These are phyloP conservation scores for Andrena camellia DNA, from an alignment of 2,888 invertebrate genomes.

Conservation along the genomic window DNA sequence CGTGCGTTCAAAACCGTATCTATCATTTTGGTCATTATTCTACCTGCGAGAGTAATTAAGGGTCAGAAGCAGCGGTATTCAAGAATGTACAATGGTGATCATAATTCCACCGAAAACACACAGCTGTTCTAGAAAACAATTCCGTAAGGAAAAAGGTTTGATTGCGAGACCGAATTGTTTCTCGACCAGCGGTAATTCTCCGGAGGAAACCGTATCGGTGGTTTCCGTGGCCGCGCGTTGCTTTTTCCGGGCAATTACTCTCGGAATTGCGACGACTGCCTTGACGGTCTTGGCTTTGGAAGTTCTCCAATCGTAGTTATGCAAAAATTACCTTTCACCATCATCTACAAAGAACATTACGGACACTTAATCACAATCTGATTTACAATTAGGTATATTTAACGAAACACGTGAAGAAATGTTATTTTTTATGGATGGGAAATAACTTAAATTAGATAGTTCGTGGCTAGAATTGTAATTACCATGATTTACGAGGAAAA, in stretches of 20 bases:
- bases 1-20: no score
- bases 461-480: no score
- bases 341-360: background rate
- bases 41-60: background rate
- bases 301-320: background rate
- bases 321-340: background rate
- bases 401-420: background rate
- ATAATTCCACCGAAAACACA: background rate
- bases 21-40: no score
- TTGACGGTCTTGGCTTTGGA: constrained; percentile 24
- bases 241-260: constrained; percentile 70
- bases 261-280: constrained; percentile 55
- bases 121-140: background rate
- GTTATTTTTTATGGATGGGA: background rate
- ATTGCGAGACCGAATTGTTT: constrained; percentile 1
- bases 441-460: no score
- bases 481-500: no score
- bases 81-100: background rate
- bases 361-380: background rate
- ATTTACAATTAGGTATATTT: background rate
- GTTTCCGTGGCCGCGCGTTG: constrained; percentile 58
- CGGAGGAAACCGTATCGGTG: constrained; percentile 41
- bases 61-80: background rate
- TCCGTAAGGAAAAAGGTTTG: background rate
- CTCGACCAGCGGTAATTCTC: constrained; percentile 1